phyloP scores from a whole-genome alignment of 2,113 vertebrate species.

The Delphinus delphis region DNA sequence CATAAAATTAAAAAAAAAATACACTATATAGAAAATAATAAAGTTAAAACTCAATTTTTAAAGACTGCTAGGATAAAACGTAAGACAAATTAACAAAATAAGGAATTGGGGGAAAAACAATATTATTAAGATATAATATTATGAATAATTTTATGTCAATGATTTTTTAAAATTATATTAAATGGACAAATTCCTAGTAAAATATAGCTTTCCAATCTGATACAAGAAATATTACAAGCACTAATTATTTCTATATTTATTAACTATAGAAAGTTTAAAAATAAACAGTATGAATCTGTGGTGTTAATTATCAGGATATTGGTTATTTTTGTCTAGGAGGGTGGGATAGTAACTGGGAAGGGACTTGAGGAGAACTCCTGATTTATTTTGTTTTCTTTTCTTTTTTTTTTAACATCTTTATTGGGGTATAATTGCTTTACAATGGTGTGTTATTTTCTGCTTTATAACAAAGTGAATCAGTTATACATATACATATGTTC shows the following conservation, averaged over 20 bases:
- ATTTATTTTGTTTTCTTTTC: rapidly evolving
- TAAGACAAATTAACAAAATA: neutral
- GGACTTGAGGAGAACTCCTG: neutral
- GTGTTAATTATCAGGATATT: neutral
- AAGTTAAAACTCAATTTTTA: neutral
- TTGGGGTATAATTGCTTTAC: no score
- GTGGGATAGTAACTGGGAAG: neutral
- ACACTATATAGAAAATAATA: neutral
- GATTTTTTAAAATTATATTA: neutral
- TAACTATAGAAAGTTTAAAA: neutral
- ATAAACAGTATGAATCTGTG: neutral
- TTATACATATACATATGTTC: no score
- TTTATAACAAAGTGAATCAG: no score
- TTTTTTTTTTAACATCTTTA: no score
- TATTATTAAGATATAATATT: neutral
- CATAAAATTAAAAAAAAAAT: neutral
- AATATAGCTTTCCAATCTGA: neutral
- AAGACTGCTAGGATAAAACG: neutral
- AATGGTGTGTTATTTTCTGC: no score
- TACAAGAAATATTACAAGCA: neutral
- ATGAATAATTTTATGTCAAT: neutral
- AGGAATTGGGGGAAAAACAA: neutral
- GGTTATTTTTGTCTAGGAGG: neutral
- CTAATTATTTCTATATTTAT: neutral
- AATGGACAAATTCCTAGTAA: neutral